Evolutionary conservation across 2,888 invertebrate species (phyloP), one percentile per base, ranked within the genome.

Genomic region (Aporophyla lueneburgensis): DNA sequence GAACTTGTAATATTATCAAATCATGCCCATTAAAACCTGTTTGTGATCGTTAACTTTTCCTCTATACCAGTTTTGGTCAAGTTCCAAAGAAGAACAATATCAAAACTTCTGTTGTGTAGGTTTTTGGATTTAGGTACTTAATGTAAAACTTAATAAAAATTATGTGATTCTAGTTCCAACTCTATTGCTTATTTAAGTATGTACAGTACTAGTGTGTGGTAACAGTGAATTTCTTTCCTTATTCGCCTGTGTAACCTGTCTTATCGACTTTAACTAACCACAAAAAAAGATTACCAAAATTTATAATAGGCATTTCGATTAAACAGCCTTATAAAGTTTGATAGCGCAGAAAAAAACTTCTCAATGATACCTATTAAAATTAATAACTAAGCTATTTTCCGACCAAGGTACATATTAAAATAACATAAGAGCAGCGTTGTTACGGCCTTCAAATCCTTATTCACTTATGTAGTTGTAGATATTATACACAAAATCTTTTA

Each of bases 1-100:
- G 58, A 69, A 80, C 74, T 33, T 43, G 51, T 65, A 27, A 68
- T 83, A 58, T 59, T 79, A 78, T 83, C 58, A 40, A 83, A 76
- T 40, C 59, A 59, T 54, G 43, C 5, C n/a, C 24, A 71, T 33
- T 54, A 71, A 27, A 80, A 80, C 83, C 59, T 19, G 71, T 65
- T 78, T 77, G 16, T 40, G 33, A 40, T n/a, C 14, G 27, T n/a
- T 43, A 19, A 46, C 19, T 24, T 63, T 46, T 58, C 33, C 40
- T 56, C 40, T 58, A 51, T 54, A 61, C 49, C 33, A n/a, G 61
- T 56, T 66, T 53, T 19, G 12, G 66, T 46, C 10, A 33, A 81
- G 51, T 51, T 54, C 12, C 16, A 40, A 53, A 0, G 12, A 43
- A 53, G 19, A 40, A 27, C 9, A 40, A 40, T 14, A 63, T 46